Evolutionary conservation across 2,113 vertebrate species (phyloP).

Genomic region (Anhinga anhinga): DNA sequence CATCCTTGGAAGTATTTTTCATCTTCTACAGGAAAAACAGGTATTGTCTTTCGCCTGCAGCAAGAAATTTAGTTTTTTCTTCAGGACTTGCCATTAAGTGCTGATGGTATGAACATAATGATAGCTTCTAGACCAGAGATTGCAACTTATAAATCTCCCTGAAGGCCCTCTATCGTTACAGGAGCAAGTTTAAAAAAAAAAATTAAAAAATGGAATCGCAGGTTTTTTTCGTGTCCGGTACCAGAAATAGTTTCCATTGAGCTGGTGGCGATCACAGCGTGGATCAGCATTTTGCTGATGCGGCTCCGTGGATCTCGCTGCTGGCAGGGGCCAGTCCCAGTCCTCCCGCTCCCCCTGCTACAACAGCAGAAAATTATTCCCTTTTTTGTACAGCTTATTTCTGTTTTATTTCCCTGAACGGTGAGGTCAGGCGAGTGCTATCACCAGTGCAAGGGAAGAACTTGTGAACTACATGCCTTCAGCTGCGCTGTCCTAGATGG

Average conservation of each 20-base stretch:
- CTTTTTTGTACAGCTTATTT: neutral
- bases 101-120: neutral
- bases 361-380: neutral
- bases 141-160: neutral
- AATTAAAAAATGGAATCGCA: too few species aligned
- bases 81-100: rapidly evolving
- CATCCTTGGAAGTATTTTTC: neutral
- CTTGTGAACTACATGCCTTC: neutral
- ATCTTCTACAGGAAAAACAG: neutral
- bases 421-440: rapidly evolving
- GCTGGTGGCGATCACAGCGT: rapidly evolving
- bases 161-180: neutral
- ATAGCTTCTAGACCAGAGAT: neutral
- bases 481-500: neutral
- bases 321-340: neutral
- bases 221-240: neutral
- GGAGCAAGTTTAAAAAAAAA: neutral
- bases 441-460: neutral
- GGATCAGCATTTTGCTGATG: neutral
- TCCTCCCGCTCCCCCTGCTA: neutral
- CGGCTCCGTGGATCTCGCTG: rapidly evolving
- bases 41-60: neutral
- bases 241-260: neutral
- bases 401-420: neutral
- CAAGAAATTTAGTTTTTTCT: neutral